Conservation (phyloP, 2,113 vertebrate species). For the Zosterops japonicus region DNA sequence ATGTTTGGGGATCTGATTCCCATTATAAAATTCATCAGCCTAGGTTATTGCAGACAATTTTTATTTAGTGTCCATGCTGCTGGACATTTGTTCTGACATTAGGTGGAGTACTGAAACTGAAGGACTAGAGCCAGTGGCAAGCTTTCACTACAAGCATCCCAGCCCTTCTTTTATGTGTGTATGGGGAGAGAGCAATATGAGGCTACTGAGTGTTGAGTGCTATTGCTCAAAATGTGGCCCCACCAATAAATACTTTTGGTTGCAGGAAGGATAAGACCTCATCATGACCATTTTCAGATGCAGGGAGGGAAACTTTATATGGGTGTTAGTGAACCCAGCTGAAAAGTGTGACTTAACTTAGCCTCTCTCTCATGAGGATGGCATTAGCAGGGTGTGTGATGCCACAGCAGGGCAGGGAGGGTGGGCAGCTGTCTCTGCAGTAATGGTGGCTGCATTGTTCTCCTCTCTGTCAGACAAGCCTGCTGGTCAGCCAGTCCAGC, state of each 20-base stretch:
- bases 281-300: neutral
- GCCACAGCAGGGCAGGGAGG: neutral
- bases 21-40: neutral
- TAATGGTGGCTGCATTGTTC: neutral
- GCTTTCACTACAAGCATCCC: neutral
- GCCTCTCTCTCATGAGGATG: neutral
- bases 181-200: neutral
- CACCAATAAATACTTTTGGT: neutral
- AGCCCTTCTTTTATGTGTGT: neutral
- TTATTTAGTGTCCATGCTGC: neutral
- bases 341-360: neutral
- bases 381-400: neutral
- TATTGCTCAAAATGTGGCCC: neutral
- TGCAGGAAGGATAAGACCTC: neutral
- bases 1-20: neutral
- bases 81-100: neutral
- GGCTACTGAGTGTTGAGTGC: neutral
- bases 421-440: neutral
- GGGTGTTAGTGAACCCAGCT: neutral
- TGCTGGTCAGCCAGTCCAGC: neutral
- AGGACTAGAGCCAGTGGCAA: neutral
- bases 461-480: neutral
- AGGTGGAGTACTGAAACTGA: neutral
- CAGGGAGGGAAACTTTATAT: neutral
- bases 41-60: neutral